Base-by-base conservation (phyloP, 1,140 invertebrate species). In the Drosophila nebulosa region DNA sequence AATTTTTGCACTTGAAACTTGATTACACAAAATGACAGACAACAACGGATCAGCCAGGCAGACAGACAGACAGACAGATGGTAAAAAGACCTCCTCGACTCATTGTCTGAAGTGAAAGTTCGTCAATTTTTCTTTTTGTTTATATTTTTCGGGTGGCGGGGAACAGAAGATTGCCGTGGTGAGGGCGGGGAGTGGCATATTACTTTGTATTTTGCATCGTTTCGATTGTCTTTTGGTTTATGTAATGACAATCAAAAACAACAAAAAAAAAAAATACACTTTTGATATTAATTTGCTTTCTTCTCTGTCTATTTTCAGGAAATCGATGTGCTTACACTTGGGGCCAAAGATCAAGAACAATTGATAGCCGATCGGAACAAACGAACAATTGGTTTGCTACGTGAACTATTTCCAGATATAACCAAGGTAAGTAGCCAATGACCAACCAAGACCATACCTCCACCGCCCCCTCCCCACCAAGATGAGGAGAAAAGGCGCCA, bases 301-400 rank as follows among this genome's bases (percentile, higher is more conserved):
- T 2, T 58, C 36, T 60, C 27, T 52, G 53, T 64, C 46, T 50
- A 6, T 32, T 52, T 39, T 74, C 89, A 94, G 93, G 92, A 92
- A 91, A 91, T 93, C 76, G 93, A 93, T 90, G 92, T 92, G 65
- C 80, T 93, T 85, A 91, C 93, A 90, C 80, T 93, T 74, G 91
- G 90, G 57, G 92, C 93, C 78, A 84, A 90, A 65, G 89, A 88
- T 67, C 85, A 90, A 73, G 92, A 93, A 76, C 92, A 91, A 79
- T 89, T 93, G 76, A 77, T 93, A 60, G 93, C 94, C 80, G 93
- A 95, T 69, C 93, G 95, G 80, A 94, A 94, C 90, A 96, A 96
- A 91, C 92, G 95, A 84, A 96, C 95, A 50, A 95, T 96, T 77
- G 95, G 95, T 78, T 93, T 96, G 80, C 93, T 96, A 46, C 92